These are phyloP conservation scores for Andrena bucephala DNA, from an alignment of 2,888 invertebrate genomes.

Conservation along the genomic window DNA sequence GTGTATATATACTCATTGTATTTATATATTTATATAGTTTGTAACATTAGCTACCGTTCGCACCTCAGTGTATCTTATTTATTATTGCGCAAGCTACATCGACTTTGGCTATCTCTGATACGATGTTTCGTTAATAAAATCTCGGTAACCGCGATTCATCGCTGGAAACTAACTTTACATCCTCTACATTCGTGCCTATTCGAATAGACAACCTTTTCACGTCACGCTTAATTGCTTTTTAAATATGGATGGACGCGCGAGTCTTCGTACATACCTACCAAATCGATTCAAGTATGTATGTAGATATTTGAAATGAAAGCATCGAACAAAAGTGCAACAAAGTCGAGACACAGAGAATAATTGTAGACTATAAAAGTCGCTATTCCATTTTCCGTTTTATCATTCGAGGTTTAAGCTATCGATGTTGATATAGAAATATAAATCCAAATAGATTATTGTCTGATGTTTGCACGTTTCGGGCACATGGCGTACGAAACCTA, in stretches of 20 bases:
- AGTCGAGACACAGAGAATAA: background rate
- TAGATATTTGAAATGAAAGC: background rate
- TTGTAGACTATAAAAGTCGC: background rate
- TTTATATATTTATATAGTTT: slow-evolving; percentile 64
- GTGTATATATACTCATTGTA: slow-evolving; percentile 65
- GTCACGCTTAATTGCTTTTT: slow-evolving; percentile 47
- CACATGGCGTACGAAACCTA: slow-evolving; percentile 32
- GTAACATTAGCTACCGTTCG: slow-evolving; percentile 66
- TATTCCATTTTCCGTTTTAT: slow-evolving; percentile 8
- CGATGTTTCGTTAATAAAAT: slow-evolving; percentile 64
- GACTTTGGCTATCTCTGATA: slow-evolving; percentile 53
- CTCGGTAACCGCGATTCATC: slow-evolving; percentile 57
- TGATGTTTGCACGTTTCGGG: slow-evolving; percentile 52
- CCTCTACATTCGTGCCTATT: slow-evolving; percentile 31
- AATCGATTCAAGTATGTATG: slow-evolving; percentile 1
- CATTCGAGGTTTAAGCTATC: slow-evolving; percentile 17
- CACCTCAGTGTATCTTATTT: slow-evolving; percentile 60
- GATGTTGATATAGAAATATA: slow-evolving; percentile 22
- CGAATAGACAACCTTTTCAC: slow-evolving; percentile 25
- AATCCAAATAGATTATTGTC: slow-evolving; percentile 61
- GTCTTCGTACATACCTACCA: slow-evolving; percentile 17
- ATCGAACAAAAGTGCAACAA: slow-evolving; percentile 15
- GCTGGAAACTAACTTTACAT: slow-evolving; percentile 56
- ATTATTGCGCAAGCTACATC: slow-evolving; percentile 75
- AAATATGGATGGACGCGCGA: slow-evolving; percentile 62